Evolutionary conservation across 2,888 invertebrate species (phyloP), one percentile per base, ranked within the genome.

Genomic region (Prenolepis imparis): DNA sequence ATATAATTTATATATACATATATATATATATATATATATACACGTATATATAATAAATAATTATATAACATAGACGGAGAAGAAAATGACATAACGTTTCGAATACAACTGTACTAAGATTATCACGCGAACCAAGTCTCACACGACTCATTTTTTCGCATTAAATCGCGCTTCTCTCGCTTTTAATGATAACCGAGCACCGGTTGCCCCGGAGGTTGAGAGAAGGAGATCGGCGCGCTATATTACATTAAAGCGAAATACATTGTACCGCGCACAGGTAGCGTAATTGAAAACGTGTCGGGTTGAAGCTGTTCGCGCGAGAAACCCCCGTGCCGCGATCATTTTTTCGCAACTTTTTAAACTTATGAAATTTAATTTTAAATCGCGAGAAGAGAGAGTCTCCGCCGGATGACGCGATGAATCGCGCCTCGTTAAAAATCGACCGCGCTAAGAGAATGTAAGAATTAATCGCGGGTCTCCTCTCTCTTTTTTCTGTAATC

Each of bases 261-360:
- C 84, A 82, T 78, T 82, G 82, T 73, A 55, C 4, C 41, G 28
- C 44, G 74, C 81, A 28, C 84, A 73, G 84, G 66, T 61, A 66
- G 44, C 61, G 72, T 86, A 86, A 86, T 84, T 84, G 86, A 84
- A 82, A 86, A 84, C 75, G 81, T 82, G 84, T 84, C 82, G 75
- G 85, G 68, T 77, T 72, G 82, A 83, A 77, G 77, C 78, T 78
- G 52, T 63, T 57, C 32, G 39, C 55, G 63, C 57, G 75, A 48
- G 75, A 57, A 36, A 36, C 4, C 59, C 48, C 48, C 44, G 68
- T 55, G 57, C 44, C 84, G 72, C 81, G 84, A 82, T 86, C 84
- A 84, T 77, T 84, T 82, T 82, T 86, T 84, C 77, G 73, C 68
- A 68, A 84, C 75, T 84, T 82, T 83, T 82, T 83, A 83, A 85